A percentile compares a stretch with the other conserved stretches of the same genome.
Conservation (phyloP, 2,113 vertebrate species). For the Spizaetus ornatus region DNA sequence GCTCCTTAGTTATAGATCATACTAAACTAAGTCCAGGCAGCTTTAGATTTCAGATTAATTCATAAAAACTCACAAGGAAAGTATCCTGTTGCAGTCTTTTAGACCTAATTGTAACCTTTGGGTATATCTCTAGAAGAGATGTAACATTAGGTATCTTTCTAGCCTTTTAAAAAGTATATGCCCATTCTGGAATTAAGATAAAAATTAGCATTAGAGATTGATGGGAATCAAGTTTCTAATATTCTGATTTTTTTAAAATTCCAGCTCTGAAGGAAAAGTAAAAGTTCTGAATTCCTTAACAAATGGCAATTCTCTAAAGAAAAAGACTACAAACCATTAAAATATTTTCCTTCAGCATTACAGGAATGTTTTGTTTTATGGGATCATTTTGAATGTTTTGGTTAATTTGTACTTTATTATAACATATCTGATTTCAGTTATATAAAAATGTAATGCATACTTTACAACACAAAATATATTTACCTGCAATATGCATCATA, state of each 20-base stretch:
- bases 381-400: not conserved
- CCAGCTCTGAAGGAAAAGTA: not conserved
- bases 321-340: not conserved
- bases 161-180: not conserved
- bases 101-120: not conserved
- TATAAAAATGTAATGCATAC: not conserved
- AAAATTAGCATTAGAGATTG: not conserved
- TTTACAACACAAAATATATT: not conserved
- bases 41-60: not conserved
- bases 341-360: not conserved
- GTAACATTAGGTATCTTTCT: not conserved
- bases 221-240: not conserved
- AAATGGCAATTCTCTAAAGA: not conserved
- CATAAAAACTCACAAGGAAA: not conserved
- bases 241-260: not conserved
- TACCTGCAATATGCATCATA: no score
- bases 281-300: rapidly evolving
- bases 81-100: not conserved
- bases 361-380: not conserved
- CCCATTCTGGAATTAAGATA: not conserved
- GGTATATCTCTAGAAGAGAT: not conserved
- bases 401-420: not conserved
- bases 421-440: not conserved
- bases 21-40: not conserved
- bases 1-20: not conserved